Percentiles rank a stretch among this genome's conserved stretches.
Conservation (phyloP, 2,113 vertebrate genomes). For the Dasyurus viverrinus region DNA sequence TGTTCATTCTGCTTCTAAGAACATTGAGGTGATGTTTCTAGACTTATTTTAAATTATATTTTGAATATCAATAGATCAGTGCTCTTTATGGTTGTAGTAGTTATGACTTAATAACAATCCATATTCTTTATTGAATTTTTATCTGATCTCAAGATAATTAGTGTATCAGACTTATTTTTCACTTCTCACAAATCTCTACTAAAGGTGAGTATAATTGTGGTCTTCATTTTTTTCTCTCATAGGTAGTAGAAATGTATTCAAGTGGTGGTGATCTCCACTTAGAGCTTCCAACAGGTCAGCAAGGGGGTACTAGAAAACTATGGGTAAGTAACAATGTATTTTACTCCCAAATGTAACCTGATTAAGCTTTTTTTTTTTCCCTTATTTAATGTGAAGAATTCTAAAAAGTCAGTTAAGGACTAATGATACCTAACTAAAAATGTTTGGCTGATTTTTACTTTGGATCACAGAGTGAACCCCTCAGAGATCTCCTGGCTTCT, state of each 20-base stretch:
- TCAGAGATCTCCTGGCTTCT: background rate
- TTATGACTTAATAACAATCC: background rate
- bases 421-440: background rate
- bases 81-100: background rate
- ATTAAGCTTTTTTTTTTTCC: background rate
- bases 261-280: slow-evolving; percentile 98
- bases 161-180: background rate
- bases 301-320: slow-evolving; percentile 93
- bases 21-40: slow-evolving; percentile 4
- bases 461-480: background rate
- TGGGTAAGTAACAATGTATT: slow-evolving; percentile 88
- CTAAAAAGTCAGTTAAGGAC: slow-evolving; percentile 11
- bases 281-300: slow-evolving; percentile 97
- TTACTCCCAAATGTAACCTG: background rate
- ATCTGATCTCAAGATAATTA: background rate
- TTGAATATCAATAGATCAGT: slow-evolving; percentile 29
- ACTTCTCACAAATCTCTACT: background rate
- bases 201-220: background rate
- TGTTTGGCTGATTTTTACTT: background rate
- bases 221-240: background rate
- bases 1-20: slow-evolving; percentile 6
- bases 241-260: slow-evolving; percentile 99
- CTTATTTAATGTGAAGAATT: background rate
- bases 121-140: background rate
- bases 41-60: slow-evolving; percentile 49